These are phyloP conservation scores for Amphipoea oculea DNA, from an alignment of 2,888 invertebrate genomes.

Conservation along the genomic window DNA sequence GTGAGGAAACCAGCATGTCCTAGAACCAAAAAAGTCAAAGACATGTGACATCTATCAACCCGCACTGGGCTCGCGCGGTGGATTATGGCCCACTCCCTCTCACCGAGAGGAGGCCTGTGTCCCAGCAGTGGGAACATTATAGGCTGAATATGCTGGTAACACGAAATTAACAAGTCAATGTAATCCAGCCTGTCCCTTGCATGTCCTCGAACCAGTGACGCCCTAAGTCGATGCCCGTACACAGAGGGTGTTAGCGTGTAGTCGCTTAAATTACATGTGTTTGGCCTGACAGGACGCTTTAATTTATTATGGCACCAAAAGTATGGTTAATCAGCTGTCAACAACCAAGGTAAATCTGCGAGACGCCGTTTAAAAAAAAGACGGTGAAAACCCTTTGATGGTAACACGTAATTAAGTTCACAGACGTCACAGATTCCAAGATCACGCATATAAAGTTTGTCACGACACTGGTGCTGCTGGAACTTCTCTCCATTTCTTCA, in stretches of 20 bases:
- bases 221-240: background rate
- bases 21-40: too few species aligned
- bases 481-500: background rate
- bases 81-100: too few species aligned
- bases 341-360: background rate
- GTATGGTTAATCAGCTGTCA: background rate
- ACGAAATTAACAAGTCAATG: background rate
- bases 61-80: too few species aligned
- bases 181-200: background rate
- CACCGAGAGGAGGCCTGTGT: too few species aligned
- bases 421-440: background rate
- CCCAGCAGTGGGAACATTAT: too few species aligned
- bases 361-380: background rate
- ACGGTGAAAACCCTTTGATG: background rate
- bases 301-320: background rate
- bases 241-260: background rate
- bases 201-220: background rate
- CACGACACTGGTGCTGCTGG: background rate
- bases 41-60: too few species aligned
- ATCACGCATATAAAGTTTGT: background rate
- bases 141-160: background rate
- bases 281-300: background rate
- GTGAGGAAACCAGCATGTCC: background rate
- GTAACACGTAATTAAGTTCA: background rate
- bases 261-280: background rate